Conservation (phyloP, 2,113 vertebrate genomes). For the Oryzias curvinotus region DNA sequence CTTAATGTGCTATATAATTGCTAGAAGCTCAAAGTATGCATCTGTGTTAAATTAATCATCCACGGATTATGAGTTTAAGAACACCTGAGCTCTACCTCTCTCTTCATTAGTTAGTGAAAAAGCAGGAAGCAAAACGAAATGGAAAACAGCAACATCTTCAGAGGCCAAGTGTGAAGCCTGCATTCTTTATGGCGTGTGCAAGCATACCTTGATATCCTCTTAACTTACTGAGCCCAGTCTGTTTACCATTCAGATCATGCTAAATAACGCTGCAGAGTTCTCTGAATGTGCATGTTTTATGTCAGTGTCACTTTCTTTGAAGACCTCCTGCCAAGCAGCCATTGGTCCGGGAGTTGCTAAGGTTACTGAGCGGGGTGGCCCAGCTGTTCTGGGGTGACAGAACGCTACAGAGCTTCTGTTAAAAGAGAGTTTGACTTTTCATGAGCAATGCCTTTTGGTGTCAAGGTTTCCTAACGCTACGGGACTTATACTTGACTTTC, state of each 20-base stretch:
- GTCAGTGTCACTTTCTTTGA: conserved; percentile 45
- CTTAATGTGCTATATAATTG: too few species aligned
- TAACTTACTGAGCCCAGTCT: conserved; percentile 14
- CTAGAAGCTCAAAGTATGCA: too few species aligned
- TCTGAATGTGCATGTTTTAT: conserved; percentile 19
- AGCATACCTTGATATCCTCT: conserved; percentile 3
- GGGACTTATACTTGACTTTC: conserved; percentile 23
- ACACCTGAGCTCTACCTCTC: background rate
- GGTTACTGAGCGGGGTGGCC: conserved; percentile 56
- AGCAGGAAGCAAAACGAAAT: conserved; percentile 20
- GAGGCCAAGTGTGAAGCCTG: conserved; percentile 16
- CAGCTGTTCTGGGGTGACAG: conserved; percentile 48
- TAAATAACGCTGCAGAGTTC: conserved; percentile 22
- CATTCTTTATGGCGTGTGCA: background rate
- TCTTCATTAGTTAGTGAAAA: conserved; percentile 15
- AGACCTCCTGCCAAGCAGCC: conserved; percentile 43
- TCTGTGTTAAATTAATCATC: too few species aligned
- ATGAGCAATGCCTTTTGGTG: conserved; percentile 32
- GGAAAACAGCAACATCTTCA: conserved; percentile 10
- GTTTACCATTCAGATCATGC: conserved; percentile 33
- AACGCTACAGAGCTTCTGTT: conserved; percentile 19
- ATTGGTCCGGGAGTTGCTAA: conserved; percentile 67
- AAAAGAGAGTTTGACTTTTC: conserved; percentile 27
- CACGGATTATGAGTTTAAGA: background rate
- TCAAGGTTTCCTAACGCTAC: conserved; percentile 37